phyloP scores from a whole-genome alignment of 1,140 invertebrate species.

The Trichoplusia ni region DNA sequence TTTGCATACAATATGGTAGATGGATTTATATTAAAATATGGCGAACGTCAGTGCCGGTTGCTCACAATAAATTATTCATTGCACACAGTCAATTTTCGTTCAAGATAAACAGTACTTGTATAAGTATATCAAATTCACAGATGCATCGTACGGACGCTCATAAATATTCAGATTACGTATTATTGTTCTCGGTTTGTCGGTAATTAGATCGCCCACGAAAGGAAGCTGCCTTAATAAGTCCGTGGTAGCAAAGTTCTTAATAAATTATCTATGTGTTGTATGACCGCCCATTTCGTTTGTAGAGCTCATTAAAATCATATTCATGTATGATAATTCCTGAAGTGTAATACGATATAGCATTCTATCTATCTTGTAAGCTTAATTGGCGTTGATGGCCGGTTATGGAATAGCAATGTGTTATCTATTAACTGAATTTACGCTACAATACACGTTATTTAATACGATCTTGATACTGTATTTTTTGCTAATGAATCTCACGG shows the following conservation, averaged over 20 bases:
- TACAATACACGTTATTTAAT: no score
- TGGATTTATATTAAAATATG: conserved; percentile 82
- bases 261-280: conserved; percentile 60
- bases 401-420: conserved; percentile 17
- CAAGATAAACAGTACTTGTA: conserved; percentile 66
- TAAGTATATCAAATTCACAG: conserved; percentile 75
- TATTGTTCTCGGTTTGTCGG: conserved; percentile 78
- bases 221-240: conserved; percentile 73
- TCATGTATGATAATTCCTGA: conserved; percentile 45
- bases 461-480: no score
- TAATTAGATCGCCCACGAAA: conserved; percentile 81
- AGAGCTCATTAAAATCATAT: conserved; percentile 58
- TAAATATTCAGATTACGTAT: conserved; percentile 80
- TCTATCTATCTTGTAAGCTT: conserved; percentile 22
- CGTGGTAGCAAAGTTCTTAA: conserved; percentile 70
- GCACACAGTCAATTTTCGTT: conserved; percentile 78
- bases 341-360: conserved; percentile 20
- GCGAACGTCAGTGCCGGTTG: conserved; percentile 76
- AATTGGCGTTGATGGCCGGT: background rate
- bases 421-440: conserved; percentile 13
- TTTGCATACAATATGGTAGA: conserved; percentile 81
- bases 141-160: conserved; percentile 64
- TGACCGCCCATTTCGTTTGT: conserved; percentile 41
- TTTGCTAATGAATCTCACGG: no score
- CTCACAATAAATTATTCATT: conserved; percentile 80